Base-by-base conservation (phyloP, 1,140 invertebrate genomes). In the Drosophila malerkotliana region DNA sequence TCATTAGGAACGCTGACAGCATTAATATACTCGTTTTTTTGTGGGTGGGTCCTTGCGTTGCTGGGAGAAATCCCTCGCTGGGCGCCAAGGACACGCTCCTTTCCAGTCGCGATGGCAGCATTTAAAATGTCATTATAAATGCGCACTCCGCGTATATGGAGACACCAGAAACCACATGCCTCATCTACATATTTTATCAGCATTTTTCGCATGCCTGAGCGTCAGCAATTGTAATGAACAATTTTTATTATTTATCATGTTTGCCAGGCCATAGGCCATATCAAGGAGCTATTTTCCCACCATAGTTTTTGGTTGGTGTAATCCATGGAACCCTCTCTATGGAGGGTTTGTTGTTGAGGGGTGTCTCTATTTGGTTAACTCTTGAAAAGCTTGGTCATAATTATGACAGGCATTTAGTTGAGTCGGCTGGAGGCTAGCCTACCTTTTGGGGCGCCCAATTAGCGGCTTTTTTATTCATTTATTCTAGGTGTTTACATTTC, bases 51-150 rank as follows among this genome's bases (percentile, higher is more conserved):
- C 48, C 18, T 21, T 21, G 61, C 26, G 48, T 18, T 10, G 14
- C 14, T 8, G 41, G 18, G 45, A 21, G 49, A 59, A 44, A 30
- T 6, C 30, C 30, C 41, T 39, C 10, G 51, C 9, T 28, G 63
- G 48, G 51, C 64, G 57, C 59, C 83, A 87, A 87, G 84, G 79
- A 85, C 82, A 76, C 61, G 52, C 28, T 48, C 15, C 26, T 58
- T 39, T 30, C 14, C 14, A 45, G 14, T 18, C 15, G 18, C 44
- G 21, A 45, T 45, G 44, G 28, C n/a, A 60, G 59, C 79, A 83
- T 83, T 87, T 87, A 83, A 88, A 87, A 83, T 83, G 83, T 66
- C 79, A 88, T 87, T 88, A 79, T 72, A 77, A 77, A 87, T 83
- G 82, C 82, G 66, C 51, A 71, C 66, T 44, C 41, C 41, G 15